A percentile compares a stretch with the other conserved stretches of the same genome.
phyloP scores from a whole-genome alignment of 2,888 invertebrate genomes.

The Drosophila bunnanda region DNA sequence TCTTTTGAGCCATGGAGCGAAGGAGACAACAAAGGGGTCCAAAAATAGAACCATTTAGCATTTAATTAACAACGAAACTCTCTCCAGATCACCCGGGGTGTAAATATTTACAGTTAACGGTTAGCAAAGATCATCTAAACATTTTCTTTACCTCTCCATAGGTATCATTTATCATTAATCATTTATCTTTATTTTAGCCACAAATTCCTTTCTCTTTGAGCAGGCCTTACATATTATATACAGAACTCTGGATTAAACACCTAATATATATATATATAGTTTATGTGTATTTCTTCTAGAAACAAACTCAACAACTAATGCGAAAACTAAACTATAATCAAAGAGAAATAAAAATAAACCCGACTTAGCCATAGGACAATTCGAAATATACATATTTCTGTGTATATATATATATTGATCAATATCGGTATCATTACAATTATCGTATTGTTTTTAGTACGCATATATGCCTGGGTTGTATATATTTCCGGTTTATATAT shows the following conservation, averaged over 20 bases:
- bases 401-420: not conserved
- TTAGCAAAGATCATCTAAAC: conserved; percentile 40
- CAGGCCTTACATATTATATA: conserved; percentile 39
- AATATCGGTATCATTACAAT: conserved; percentile 17
- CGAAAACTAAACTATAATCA: not conserved
- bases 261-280: conserved; percentile 24
- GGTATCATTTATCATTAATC: not conserved
- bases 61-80: conserved; percentile 45
- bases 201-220: conserved; percentile 31
- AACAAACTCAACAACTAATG: conserved; percentile 2
- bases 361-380: conserved; percentile 29
- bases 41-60: conserved; percentile 34
- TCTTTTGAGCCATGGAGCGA: conserved; percentile 34
- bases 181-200: conserved; percentile 24
- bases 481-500: conserved; percentile 1
- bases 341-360: not conserved
- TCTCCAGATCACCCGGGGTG: conserved; percentile 50
- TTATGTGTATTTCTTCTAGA: conserved; percentile 21
- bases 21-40: conserved; percentile 26
- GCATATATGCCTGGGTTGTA: conserved; percentile 20
- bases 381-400: conserved; percentile 17
- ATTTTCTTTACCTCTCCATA: conserved; percentile 5
- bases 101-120: conserved; percentile 68
- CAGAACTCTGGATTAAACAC: conserved; percentile 41
- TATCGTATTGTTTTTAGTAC: conserved; percentile 21